Evolutionary conservation across 1,140 invertebrate genomes (phyloP).

Genomic region (Drosophila elegans): DNA sequence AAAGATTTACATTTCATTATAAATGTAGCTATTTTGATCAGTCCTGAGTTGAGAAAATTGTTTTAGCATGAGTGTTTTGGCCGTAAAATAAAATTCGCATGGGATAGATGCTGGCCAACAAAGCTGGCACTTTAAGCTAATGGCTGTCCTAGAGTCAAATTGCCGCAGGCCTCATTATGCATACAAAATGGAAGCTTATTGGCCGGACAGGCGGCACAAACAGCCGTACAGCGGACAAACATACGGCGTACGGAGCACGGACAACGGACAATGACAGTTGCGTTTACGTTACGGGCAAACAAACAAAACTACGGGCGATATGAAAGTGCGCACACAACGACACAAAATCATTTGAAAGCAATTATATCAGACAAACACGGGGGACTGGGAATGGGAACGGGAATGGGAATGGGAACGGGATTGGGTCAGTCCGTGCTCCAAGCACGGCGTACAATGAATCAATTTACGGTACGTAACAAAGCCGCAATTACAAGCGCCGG

Average conservation of each 20-base stretch:
- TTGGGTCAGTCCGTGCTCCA: slow-evolving; percentile 44
- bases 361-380: slow-evolving; percentile 60
- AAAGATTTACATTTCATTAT: no score
- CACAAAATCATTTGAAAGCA: slow-evolving; percentile 83
- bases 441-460: slow-evolving; percentile 76
- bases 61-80: slow-evolving; percentile 25
- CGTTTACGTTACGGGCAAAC: slow-evolving; percentile 40
- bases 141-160: slow-evolving; percentile 65
- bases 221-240: slow-evolving; percentile 13
- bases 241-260: neutral
- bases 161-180: slow-evolving; percentile 74
- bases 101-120: slow-evolving; percentile 31
- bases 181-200: slow-evolving; percentile 77
- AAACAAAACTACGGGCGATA: slow-evolving; percentile 59
- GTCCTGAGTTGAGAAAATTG: slow-evolving; percentile 19
- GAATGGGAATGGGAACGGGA: slow-evolving; percentile 6
- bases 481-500: slow-evolving; percentile 71
- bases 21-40: slow-evolving; percentile 2
- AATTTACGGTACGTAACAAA: slow-evolving; percentile 83
- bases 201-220: slow-evolving; percentile 41
- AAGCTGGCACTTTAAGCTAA: slow-evolving; percentile 63
- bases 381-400: neutral
- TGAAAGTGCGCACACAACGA: slow-evolving; percentile 77
- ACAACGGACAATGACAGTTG: slow-evolving; percentile 37
- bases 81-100: slow-evolving; percentile 27